Conservation (phyloP, 2,888 invertebrate genomes). For the Drosophila longiperda region DNA sequence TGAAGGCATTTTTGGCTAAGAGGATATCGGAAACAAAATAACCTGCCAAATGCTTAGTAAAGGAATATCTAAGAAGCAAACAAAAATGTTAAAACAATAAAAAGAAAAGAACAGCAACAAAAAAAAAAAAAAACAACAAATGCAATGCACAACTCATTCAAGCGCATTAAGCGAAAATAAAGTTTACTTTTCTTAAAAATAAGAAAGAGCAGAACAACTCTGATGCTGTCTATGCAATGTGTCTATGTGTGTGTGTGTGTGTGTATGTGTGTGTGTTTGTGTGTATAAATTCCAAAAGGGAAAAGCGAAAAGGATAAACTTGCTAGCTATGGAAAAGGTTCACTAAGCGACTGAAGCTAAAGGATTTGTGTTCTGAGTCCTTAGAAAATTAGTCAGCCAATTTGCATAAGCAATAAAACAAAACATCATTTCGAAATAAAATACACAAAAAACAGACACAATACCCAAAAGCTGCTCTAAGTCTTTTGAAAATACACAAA, state of each 20-base stretch:
- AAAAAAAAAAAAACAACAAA: constrained; percentile 44
- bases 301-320: constrained; percentile 61
- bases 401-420: constrained; percentile 70
- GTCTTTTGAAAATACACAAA: background rate
- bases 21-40: constrained; percentile 51
- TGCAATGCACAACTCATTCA: constrained; percentile 61
- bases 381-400: constrained; percentile 61
- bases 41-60: constrained; percentile 45
- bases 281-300: constrained; percentile 49
- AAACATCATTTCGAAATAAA: constrained; percentile 30
- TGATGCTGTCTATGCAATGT: constrained; percentile 15
- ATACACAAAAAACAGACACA: constrained; percentile 2
- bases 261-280: constrained; percentile 1
- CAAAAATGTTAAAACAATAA: constrained; percentile 64
- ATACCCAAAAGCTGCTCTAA: constrained; percentile 4
- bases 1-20: constrained; percentile 53
- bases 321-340: constrained; percentile 51
- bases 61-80: constrained; percentile 33
- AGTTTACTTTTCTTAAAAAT: constrained; percentile 44
- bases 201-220: constrained; percentile 20
- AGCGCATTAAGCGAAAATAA: constrained; percentile 74
- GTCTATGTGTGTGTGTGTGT: constrained; percentile 7
- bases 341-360: constrained; percentile 45
- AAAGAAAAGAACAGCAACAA: constrained; percentile 28
- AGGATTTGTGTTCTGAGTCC: constrained; percentile 56